Evolutionary conservation across 1,140 invertebrate species (phyloP).

Genomic region (Orchestia grillus): DNA sequence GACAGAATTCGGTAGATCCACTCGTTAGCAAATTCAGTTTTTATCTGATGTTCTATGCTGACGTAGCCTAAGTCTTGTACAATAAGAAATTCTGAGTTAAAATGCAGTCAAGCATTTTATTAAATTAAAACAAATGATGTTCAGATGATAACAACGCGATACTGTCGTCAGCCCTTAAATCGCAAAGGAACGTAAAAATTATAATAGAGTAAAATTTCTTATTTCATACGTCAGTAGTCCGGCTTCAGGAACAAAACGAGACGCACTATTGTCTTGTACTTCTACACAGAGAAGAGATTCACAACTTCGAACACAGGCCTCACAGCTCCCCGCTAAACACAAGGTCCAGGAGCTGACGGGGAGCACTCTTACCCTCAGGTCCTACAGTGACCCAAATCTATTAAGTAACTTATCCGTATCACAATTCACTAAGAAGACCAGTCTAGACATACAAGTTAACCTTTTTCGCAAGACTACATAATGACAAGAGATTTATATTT

Average conservation of each 20-base stretch:
- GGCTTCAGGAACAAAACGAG: not conserved
- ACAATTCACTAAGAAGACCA: not conserved
- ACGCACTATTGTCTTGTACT: not conserved
- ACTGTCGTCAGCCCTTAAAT: not conserved
- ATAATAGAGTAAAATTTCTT: not conserved
- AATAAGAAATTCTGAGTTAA: not conserved
- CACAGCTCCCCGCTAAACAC: not conserved
- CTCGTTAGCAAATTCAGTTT: not conserved
- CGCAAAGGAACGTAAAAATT: not conserved
- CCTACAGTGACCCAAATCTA: not conserved
- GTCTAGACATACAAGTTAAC: not conserved
- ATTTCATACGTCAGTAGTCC: not conserved
- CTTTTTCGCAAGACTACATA: not conserved
- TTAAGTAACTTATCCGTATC: not conserved
- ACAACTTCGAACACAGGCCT: not conserved
- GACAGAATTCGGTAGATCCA: not conserved
- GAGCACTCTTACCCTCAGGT: not conserved
- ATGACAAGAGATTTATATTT: no score
- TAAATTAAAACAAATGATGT: not conserved
- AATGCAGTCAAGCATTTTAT: not conserved
- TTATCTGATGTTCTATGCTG: not conserved
- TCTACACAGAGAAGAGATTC: not conserved
- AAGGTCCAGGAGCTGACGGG: not conserved
- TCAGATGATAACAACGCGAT: not conserved
- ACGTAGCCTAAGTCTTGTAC: not conserved